These are phyloP conservation scores for Aphelenchoides besseyi DNA, from an alignment of 1,140 invertebrate genomes.

Conservation along the genomic window DNA sequence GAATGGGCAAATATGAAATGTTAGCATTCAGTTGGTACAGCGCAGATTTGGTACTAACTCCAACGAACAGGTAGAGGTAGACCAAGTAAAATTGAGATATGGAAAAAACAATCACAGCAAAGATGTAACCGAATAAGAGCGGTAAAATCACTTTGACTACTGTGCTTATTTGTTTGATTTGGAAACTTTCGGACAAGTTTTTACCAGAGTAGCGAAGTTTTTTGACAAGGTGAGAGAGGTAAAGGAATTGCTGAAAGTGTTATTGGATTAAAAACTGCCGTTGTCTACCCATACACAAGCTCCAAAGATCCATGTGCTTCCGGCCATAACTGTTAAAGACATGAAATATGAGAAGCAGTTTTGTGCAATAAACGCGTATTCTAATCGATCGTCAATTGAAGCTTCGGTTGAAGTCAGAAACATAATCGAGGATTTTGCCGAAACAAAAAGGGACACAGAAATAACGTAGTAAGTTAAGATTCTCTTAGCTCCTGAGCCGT, in stretches of 20 bases:
- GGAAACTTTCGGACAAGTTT: neutral
- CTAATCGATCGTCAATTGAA: neutral
- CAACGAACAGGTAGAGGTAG: neutral
- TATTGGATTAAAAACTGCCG: neutral
- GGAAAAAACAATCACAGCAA: neutral
- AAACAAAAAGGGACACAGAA: neutral
- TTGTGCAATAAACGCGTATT: neutral
- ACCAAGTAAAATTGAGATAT: neutral
- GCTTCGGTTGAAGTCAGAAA: neutral
- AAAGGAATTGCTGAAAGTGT: neutral
- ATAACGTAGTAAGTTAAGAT: neutral
- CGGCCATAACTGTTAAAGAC: neutral
- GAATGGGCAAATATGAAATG: neutral
- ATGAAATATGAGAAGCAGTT: neutral
- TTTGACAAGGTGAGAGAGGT: neutral
- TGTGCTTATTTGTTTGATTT: neutral
- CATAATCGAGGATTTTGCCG: neutral
- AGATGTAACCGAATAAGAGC: neutral
- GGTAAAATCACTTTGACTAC: neutral
- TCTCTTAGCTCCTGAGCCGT: neutral
- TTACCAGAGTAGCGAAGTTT: neutral
- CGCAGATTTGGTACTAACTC: neutral
- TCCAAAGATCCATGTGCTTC: neutral
- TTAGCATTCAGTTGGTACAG: neutral
- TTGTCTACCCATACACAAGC: neutral